Percentiles rank a stretch among this genome's conserved stretches.
phyloP scores from a whole-genome alignment of 1,140 invertebrate genomes.

The Acromyrmex heyeri region DNA sequence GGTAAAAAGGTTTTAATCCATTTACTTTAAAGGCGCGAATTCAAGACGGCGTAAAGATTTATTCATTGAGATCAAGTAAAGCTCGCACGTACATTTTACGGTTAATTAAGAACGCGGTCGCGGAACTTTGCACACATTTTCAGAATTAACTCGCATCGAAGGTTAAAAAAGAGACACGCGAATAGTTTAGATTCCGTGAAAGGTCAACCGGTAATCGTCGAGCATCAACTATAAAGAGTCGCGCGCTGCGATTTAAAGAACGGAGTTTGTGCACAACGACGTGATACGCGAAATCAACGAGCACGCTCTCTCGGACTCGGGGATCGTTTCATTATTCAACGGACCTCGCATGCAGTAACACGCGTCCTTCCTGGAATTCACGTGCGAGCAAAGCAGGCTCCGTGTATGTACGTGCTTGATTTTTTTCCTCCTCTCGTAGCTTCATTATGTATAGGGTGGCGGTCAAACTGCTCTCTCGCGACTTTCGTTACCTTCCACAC shows the following conservation, averaged over 20 bases:
- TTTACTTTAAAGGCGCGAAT: not conserved
- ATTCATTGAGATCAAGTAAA: slow-evolving; percentile 33
- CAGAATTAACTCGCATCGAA: slow-evolving; percentile 9
- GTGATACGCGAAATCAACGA: slow-evolving; percentile 71
- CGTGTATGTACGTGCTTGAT: slow-evolving; percentile 42
- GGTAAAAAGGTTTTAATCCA: not conserved
- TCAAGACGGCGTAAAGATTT: not conserved
- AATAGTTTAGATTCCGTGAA: slow-evolving; percentile 33
- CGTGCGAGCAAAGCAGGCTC: slow-evolving; percentile 61
- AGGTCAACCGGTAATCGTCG: slow-evolving; percentile 25
- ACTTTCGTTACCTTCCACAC: slow-evolving; percentile 22
- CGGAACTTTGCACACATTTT: not conserved
- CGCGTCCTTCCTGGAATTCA: slow-evolving; percentile 67
- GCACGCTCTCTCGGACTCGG: slow-evolving; percentile 51
- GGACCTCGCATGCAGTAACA: slow-evolving; percentile 60
- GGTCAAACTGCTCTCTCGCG: slow-evolving; percentile 43
- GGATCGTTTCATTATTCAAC: slow-evolving; percentile 77
- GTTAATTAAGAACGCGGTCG: slow-evolving; percentile 31
- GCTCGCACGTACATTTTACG: not conserved
- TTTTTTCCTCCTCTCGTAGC: slow-evolving; percentile 39
- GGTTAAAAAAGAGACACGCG: not conserved
- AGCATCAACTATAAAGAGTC: slow-evolving; percentile 25
- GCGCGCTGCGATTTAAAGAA: slow-evolving; percentile 53
- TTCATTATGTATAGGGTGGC: slow-evolving; percentile 51
- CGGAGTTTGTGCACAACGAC: slow-evolving; percentile 10